These are phyloP conservation scores for Limnephilus auricula DNA, from an alignment of 2,888 invertebrate genomes.

Conservation along the genomic window DNA sequence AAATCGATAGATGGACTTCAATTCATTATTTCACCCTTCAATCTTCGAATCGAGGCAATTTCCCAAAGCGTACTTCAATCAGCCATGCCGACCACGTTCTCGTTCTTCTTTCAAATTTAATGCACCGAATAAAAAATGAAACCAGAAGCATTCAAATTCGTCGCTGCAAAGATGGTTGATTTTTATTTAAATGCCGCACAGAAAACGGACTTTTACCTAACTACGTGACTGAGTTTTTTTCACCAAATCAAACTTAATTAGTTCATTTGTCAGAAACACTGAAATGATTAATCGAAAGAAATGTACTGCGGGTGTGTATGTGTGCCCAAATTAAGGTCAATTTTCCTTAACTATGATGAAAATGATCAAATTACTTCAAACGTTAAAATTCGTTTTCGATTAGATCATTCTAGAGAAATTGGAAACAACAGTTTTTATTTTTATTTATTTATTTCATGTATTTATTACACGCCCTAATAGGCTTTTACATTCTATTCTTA, in stretches of 20 bases:
- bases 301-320: background rate
- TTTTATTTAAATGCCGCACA: constrained; percentile 37
- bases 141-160: constrained; percentile 37
- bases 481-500: too few relatives aligned
- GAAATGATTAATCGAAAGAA: background rate
- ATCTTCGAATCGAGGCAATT: background rate
- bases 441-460: too few relatives aligned
- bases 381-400: too few relatives aligned
- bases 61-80: background rate
- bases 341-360: too few relatives aligned
- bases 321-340: too few relatives aligned
- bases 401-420: background rate
- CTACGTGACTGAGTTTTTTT: constrained; percentile 57
- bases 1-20: background rate
- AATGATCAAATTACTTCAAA: too few relatives aligned
- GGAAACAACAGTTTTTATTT: background rate
- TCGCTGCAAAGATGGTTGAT: constrained; percentile 12
- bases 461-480: too few relatives aligned
- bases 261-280: constrained; percentile 41
- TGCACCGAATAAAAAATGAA: constrained; percentile 50
- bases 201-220: constrained; percentile 48
- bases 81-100: constrained; percentile 18
- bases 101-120: constrained; percentile 41
- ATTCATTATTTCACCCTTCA: background rate
- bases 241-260: constrained; percentile 58